phyloP scores from a whole-genome alignment of 2,797 vertebrate species.

The Valencia hispanica region DNA sequence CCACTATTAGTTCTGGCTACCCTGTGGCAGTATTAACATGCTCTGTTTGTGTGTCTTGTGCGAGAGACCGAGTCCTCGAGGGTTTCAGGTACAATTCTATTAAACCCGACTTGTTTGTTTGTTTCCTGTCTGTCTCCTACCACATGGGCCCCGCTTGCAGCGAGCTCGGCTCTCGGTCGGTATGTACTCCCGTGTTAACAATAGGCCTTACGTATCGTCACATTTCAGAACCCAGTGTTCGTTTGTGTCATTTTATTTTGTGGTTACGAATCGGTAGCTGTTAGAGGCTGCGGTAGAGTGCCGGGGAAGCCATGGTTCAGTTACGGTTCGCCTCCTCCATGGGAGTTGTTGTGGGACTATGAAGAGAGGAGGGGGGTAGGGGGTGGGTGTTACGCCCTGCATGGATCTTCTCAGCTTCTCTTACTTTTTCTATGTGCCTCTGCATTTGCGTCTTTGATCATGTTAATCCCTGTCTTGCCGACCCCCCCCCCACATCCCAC shows the following conservation, averaged over 20 bases:
- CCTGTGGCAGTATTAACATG: conserved; percentile 80
- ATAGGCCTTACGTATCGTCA: conserved; percentile 26
- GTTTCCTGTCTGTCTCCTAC: conserved; percentile 64
- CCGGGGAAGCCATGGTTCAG: conserved; percentile 57
- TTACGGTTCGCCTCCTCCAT: conserved; percentile 66
- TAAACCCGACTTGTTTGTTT: conserved; percentile 75
- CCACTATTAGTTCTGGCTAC: conserved; percentile 77
- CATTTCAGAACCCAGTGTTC: conserved; percentile 39
- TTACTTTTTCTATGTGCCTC: conserved; percentile 70
- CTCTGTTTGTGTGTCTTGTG: conserved; percentile 54
- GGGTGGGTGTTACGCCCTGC: conserved; percentile 50
- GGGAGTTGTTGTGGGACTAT: conserved; percentile 68
- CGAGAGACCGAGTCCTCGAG: conserved; percentile 56
- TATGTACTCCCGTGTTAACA: conserved; percentile 36
- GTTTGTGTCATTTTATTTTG: conserved; percentile 22
- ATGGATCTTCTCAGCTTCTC: conserved; percentile 62
- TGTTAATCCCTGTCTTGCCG: conserved; percentile 74
- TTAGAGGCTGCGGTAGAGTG: conserved; percentile 56
- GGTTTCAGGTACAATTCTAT: conserved; percentile 78
- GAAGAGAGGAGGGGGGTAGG: conserved; percentile 2
- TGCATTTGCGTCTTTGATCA: conserved; percentile 78
- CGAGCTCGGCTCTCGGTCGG: conserved; percentile 16
- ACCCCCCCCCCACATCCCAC: conserved; percentile 24
- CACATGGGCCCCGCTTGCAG: conserved; percentile 42
- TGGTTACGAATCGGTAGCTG: conserved; percentile 57